phyloP scores from a whole-genome alignment of 2,113 vertebrate genomes.

The Oncorhynchus tshawytscha region DNA sequence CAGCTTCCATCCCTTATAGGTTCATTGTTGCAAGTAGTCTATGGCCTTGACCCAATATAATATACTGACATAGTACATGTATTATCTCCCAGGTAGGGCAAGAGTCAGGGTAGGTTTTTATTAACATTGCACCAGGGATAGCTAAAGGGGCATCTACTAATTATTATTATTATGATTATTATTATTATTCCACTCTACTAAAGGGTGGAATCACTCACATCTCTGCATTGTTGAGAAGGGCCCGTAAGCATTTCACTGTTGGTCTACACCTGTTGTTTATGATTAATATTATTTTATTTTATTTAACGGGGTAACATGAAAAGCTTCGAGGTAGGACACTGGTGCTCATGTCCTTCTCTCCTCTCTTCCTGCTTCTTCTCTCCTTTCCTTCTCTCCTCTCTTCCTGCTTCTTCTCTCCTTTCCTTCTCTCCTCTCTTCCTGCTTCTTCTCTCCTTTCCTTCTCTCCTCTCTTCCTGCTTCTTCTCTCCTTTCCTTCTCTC shows the following conservation, averaged over 20 bases:
- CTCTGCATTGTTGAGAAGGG: too few relatives aligned
- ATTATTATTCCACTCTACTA: too few relatives aligned
- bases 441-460: neutral
- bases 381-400: neutral
- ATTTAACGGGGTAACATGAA: neutral
- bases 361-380: too few relatives aligned
- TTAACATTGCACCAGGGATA: neutral
- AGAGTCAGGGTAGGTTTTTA: neutral
- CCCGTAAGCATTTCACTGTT: too few relatives aligned
- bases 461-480: neutral
- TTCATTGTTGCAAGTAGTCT: neutral
- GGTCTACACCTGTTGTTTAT: too few relatives aligned
- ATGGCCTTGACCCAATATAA: neutral
- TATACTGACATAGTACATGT: neutral
- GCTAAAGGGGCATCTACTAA: too few relatives aligned
- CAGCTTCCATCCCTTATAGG: too few relatives aligned
- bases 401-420: too few relatives aligned
- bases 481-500: neutral
- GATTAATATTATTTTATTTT: too few relatives aligned
- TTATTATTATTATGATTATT: too few relatives aligned
- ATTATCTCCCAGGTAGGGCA: neutral
- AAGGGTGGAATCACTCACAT: too few relatives aligned
- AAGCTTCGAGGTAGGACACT: neutral
- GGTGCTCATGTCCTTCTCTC: neutral
- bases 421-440: neutral